A percentile compares a stretch with the other conserved stretches of the same genome.
phyloP scores from a whole-genome alignment of 2,113 vertebrate species.

The Dicrurus megarhynchus region DNA sequence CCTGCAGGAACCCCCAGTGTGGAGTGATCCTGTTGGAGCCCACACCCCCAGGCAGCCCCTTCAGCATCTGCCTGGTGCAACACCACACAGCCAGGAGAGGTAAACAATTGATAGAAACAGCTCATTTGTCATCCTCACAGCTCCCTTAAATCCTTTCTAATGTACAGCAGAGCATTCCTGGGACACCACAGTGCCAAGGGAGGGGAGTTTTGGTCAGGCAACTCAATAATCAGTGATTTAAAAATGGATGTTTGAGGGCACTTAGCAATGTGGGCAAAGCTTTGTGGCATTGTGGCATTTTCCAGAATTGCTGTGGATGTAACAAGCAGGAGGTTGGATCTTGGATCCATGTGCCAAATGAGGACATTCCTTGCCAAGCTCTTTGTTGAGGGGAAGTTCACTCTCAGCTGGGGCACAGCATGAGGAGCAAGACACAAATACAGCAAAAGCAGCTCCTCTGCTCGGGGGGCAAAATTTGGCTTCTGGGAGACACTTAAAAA shows the following conservation, averaged over 20 bases:
- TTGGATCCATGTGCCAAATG: neutral
- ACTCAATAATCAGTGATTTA: neutral
- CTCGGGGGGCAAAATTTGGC: neutral
- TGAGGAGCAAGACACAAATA: accelerated
- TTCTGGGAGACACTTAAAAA: neutral
- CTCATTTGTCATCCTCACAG: neutral
- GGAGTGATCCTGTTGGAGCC: neutral
- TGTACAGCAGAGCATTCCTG: neutral
- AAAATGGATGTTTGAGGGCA: neutral
- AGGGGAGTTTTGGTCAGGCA: neutral
- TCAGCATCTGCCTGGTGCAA: neutral
- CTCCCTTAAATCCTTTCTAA: neutral
- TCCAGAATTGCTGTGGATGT: neutral
- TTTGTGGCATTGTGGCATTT: neutral
- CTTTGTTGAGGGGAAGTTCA: neutral
- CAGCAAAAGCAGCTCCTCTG: neutral
- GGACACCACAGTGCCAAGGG: neutral
- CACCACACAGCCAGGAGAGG: neutral
- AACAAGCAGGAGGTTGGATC: neutral
- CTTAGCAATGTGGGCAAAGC: neutral
- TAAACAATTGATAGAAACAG: neutral
- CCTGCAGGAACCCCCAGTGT: neutral
- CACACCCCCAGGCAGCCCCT: neutral
- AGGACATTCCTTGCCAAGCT: neutral
- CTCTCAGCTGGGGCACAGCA: neutral